These are phyloP conservation scores for Lepeophtheirus salmonis DNA, from an alignment of 1,140 invertebrate species.

Conservation along the genomic window DNA sequence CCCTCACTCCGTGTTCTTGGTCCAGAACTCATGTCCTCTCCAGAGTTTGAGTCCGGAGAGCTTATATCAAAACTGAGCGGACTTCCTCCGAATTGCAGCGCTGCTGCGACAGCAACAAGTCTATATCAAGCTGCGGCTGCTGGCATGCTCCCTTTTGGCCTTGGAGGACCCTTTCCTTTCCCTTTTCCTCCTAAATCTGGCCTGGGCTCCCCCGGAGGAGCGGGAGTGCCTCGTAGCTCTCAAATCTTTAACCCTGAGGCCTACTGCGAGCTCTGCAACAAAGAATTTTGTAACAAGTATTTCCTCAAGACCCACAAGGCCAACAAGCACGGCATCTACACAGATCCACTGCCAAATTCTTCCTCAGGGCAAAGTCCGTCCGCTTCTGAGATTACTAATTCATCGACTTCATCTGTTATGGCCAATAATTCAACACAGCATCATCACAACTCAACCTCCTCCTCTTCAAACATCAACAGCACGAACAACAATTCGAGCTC, in stretches of 20 bases:
- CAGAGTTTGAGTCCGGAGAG: conserved; percentile 18
- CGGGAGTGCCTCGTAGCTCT: conserved; percentile 20
- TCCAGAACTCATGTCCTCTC: conserved; percentile 15
- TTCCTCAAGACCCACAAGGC: conserved; percentile 94
- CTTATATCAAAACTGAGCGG: too few relatives aligned
- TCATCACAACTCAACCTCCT: too few relatives aligned
- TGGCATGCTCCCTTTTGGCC: conserved; percentile 22
- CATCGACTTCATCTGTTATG: too few relatives aligned
- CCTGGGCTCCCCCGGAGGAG: conserved; percentile 18
- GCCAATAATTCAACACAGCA: too few relatives aligned
- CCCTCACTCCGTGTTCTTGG: conserved; percentile 19
- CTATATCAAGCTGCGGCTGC: conserved; percentile 20
- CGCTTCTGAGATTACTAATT: too few relatives aligned
- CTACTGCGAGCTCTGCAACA: conserved; percentile 87
- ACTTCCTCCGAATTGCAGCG: too few relatives aligned
- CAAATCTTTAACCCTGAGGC: conserved; percentile 80
- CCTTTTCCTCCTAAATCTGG: conserved; percentile 30
- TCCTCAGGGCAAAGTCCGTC: conserved; percentile 8
- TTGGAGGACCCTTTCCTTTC: conserved; percentile 24
- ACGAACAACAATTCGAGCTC: too few relatives aligned
- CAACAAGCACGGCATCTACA: conserved; percentile 67
- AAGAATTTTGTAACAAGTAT: conserved; percentile 99
- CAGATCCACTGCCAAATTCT: conserved; percentile 19
- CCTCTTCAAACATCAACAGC: too few relatives aligned
- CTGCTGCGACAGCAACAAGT: conserved; percentile 6